Conservation (phyloP, 2,888 invertebrate genomes). For the Tachina grossa region DNA sequence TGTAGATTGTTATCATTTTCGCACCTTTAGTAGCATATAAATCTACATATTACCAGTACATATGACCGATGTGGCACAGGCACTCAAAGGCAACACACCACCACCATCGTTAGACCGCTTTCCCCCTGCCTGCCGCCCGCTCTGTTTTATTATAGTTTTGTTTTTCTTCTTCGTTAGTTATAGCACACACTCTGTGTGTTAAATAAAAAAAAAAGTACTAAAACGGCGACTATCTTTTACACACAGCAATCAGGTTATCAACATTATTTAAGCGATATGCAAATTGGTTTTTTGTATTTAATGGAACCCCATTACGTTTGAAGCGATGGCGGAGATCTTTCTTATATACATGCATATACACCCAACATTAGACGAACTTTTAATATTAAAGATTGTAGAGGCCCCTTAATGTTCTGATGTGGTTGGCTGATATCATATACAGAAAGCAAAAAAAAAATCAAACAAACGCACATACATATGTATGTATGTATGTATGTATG, state of each 20-base stretch:
- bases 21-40: conserved; percentile 73
- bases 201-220: conserved; percentile 10
- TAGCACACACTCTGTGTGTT: conserved; percentile 2
- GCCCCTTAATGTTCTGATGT: conserved; percentile 47
- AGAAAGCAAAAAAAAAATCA: neutral
- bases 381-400: conserved; percentile 41
- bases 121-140: neutral
- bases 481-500: neutral
- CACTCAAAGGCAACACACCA: conserved; percentile 47
- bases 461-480: conserved; percentile 30
- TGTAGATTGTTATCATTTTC: conserved; percentile 73
- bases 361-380: conserved; percentile 42
- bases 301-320: conserved; percentile 70
- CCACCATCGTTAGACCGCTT: conserved; percentile 9
- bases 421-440: conserved; percentile 44
- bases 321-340: conserved; percentile 68
- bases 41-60: conserved; percentile 68
- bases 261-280: conserved; percentile 71
- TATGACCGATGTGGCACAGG: conserved; percentile 67
- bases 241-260: conserved; percentile 69
- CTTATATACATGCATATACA: conserved; percentile 25
- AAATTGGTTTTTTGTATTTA: conserved; percentile 71
- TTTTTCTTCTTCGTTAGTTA: neutral
- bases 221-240: conserved; percentile 54
- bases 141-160: neutral